Evolutionary conservation across 1,140 invertebrate genomes (phyloP).

Genomic region (Rhynchophorus ferrugineus): DNA sequence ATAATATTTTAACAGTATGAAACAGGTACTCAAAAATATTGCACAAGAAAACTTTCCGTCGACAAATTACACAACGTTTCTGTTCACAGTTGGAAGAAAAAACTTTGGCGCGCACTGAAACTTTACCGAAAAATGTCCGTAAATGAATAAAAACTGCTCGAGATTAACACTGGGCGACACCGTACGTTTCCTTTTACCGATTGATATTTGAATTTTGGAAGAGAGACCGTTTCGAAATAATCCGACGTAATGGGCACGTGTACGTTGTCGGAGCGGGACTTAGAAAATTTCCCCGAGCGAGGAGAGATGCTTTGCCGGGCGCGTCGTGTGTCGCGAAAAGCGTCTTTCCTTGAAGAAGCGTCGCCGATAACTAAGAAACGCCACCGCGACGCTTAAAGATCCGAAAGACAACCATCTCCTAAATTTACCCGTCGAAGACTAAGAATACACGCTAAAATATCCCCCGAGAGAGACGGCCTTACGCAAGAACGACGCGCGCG

Average conservation of each 20-base stretch:
- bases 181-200: too few species aligned
- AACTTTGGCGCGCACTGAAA: too few species aligned
- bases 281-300: slow-evolving; percentile 14
- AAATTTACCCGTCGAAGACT: slow-evolving; percentile 39
- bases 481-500: slow-evolving; percentile 31
- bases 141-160: too few species aligned
- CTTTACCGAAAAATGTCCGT: too few species aligned
- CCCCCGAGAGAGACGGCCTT: slow-evolving; percentile 27
- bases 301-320: slow-evolving; percentile 17
- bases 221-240: too few species aligned
- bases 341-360: slow-evolving; percentile 25
- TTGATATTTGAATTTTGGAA: too few species aligned
- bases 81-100: too few species aligned
- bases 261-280: too few species aligned
- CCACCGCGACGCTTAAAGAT: slow-evolving; percentile 34
- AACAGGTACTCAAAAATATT: background rate
- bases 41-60: too few species aligned
- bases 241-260: too few species aligned
- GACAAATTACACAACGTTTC: too few species aligned
- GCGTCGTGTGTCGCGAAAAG: slow-evolving; percentile 14
- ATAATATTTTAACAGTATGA: background rate
- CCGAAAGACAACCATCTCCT: slow-evolving; percentile 39
- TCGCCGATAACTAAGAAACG: slow-evolving; percentile 39
- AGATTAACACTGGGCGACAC: too few species aligned
- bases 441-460: slow-evolving; percentile 39